These are phyloP conservation scores for Spongia lamella DNA, from an alignment of 37 sponge, comb jelly and placozoan genomes.

Conservation along the genomic window DNA sequence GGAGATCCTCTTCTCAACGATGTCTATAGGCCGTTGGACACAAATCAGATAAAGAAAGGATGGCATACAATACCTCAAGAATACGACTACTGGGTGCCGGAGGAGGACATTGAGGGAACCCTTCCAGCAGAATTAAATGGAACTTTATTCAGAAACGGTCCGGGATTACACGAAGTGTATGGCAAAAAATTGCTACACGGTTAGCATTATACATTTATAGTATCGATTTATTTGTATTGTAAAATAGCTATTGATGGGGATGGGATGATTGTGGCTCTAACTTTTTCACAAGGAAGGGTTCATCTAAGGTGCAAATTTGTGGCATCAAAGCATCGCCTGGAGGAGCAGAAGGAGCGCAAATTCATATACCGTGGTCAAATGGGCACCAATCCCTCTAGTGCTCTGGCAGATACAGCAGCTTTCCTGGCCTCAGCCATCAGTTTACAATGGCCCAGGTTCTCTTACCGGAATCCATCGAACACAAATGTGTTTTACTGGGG, in stretches of 20 bases:
- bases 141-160: constrained; percentile 83
- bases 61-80: constrained; percentile 66
- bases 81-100: constrained; percentile 71
- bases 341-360: constrained; percentile 58
- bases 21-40: constrained; percentile 37
- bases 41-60: constrained; percentile 36
- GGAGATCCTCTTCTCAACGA: constrained; percentile 15
- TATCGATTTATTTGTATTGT: not conserved
- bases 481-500: constrained; percentile 95
- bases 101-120: constrained; percentile 63
- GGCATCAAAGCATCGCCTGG: constrained; percentile 47
- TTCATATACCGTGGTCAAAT: constrained; percentile 79
- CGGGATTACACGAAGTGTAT: constrained; percentile 80
- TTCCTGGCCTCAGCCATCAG: constrained; percentile 38
- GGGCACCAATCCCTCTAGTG: constrained; percentile 71
- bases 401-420: constrained; percentile 50
- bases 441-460: constrained; percentile 49
- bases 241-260: constrained; percentile 90
- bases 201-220: too few relatives aligned
- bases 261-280: constrained; percentile 86
- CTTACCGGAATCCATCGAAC: constrained; percentile 87
- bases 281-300: constrained; percentile 73
- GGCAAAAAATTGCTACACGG: constrained; percentile 80
- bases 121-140: constrained; percentile 65
- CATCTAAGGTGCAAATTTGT: constrained; percentile 81